phyloP scores from a whole-genome alignment of 2,113 vertebrate species.

The Erythrocercus mccallii region DNA sequence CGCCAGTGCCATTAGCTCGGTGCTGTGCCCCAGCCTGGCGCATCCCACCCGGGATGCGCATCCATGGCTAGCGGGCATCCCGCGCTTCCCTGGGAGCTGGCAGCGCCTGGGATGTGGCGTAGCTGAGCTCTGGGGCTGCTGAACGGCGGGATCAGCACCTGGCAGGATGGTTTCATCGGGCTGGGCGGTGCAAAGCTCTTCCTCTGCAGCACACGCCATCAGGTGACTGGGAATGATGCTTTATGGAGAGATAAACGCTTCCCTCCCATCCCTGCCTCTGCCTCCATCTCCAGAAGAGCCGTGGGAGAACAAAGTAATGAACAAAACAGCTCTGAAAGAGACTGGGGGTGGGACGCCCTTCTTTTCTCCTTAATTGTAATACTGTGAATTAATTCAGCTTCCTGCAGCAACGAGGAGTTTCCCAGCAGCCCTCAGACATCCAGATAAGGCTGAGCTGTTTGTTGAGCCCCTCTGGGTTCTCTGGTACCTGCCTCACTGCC shows the following conservation, averaged over 20 bases:
- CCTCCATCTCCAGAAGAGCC: neutral
- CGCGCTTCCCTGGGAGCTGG: neutral
- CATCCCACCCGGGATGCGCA: fast-evolving
- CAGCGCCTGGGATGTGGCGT: neutral
- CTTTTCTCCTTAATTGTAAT: constrained; percentile 37
- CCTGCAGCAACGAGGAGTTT: neutral
- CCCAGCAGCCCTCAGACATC: constrained; percentile 42
- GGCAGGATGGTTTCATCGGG: neutral
- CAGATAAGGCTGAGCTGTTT: constrained; percentile 49
- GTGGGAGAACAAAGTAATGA: neutral
- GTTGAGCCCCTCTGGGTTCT: constrained; percentile 36
- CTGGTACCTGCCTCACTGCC: constrained; percentile 34
- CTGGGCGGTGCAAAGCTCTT: neutral
- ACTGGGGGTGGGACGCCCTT: constrained; percentile 13
- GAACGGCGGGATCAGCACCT: neutral
- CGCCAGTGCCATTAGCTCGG: fast-evolving
- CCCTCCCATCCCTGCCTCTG: neutral
- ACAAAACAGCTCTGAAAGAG: neutral
- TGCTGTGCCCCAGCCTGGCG: neutral
- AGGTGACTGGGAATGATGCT: neutral
- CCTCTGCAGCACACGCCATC: neutral
- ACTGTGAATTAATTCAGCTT: constrained; percentile 36
- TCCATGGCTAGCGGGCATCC: neutral
- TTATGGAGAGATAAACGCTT: neutral
- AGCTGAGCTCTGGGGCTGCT: neutral